A percentile compares a stretch with the other conserved stretches of the same genome.
Evolutionary conservation across 2,113 vertebrate species (phyloP).

Genomic region (Bolborhynchus lineola): DNA sequence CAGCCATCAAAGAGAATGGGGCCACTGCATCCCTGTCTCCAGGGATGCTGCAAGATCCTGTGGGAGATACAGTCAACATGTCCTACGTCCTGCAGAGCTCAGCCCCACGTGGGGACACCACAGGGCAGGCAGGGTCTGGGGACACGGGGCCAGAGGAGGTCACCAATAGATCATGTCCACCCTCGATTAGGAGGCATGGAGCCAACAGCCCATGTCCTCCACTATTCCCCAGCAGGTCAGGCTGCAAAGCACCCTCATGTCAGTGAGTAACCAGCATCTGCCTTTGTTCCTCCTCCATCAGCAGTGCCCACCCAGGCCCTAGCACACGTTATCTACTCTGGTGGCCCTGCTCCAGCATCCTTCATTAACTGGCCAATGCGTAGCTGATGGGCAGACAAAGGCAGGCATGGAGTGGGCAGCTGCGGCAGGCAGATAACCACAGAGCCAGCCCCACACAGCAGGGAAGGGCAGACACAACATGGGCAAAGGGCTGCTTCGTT

Average conservation of each 20-base stretch:
- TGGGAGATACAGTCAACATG: not conserved
- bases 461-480: not conserved
- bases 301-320: not conserved
- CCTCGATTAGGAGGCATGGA: not conserved
- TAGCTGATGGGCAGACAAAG: not conserved
- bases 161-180: not conserved
- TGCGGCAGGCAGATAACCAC: not conserved
- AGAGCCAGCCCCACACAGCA: rapidly evolving
- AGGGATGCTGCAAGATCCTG: rapidly evolving
- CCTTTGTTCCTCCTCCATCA: not conserved
- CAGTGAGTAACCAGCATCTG: not conserved
- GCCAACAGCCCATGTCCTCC: not conserved
- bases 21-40: not conserved
- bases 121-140: not conserved
- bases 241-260: not conserved
- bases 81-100: not conserved
- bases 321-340: rapidly evolving
- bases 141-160: not conserved
- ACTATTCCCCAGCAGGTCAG: rapidly evolving
- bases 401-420: not conserved
- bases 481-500: not conserved
- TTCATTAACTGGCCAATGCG: rapidly evolving
- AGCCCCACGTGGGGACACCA: not conserved
- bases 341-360: not conserved
- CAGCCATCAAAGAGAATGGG: rapidly evolving